A percentile compares a stretch with the other conserved stretches of the same genome.
phyloP scores from a whole-genome alignment of 1,140 invertebrate species.

The Zaprionus ornatus region DNA sequence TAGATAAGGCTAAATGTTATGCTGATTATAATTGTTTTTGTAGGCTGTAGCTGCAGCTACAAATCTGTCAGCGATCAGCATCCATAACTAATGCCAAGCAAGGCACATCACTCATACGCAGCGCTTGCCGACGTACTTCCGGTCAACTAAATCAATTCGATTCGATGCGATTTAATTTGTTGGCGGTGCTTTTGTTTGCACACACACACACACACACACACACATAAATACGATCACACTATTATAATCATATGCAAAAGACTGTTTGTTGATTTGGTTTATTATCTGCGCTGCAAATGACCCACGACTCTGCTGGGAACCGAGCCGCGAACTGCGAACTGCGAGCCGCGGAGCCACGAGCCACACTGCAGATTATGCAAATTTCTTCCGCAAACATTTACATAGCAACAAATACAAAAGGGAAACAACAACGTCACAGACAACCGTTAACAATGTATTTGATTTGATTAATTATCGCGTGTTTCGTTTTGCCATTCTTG shows the following conservation, averaged over 20 bases:
- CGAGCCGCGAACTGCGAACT: neutral
- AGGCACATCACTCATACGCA: conserved; percentile 62
- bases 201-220: conserved; percentile 2
- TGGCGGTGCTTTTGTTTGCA: conserved; percentile 49
- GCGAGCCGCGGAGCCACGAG: conserved; percentile 26
- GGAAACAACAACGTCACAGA: neutral
- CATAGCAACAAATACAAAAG: conserved; percentile 51
- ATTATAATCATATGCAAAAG: conserved; percentile 63
- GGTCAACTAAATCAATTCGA: conserved; percentile 28
- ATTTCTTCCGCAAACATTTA: conserved; percentile 79
- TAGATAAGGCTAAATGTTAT: conserved; percentile 33
- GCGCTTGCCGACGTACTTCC: conserved; percentile 47
- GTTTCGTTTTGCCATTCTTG: conserved; percentile 3
- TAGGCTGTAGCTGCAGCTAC: conserved; percentile 1
- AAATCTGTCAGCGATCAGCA: conserved; percentile 7
- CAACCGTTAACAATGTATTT: conserved; percentile 73
- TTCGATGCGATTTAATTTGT: conserved; percentile 35
- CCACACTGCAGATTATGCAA: conserved; percentile 64
- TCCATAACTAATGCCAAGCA: conserved; percentile 33
- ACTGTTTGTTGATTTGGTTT: conserved; percentile 47
- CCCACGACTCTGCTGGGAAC: conserved; percentile 21
- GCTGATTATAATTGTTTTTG: conserved; percentile 43
- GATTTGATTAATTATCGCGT: conserved; percentile 44
- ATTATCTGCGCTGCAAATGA: conserved; percentile 51
- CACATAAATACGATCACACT: conserved; percentile 7